A percentile compares a stretch with the other conserved stretches of the same genome.
Evolutionary conservation across 2,888 invertebrate species (phyloP).

Genomic region (Agrilus biguttatus): DNA sequence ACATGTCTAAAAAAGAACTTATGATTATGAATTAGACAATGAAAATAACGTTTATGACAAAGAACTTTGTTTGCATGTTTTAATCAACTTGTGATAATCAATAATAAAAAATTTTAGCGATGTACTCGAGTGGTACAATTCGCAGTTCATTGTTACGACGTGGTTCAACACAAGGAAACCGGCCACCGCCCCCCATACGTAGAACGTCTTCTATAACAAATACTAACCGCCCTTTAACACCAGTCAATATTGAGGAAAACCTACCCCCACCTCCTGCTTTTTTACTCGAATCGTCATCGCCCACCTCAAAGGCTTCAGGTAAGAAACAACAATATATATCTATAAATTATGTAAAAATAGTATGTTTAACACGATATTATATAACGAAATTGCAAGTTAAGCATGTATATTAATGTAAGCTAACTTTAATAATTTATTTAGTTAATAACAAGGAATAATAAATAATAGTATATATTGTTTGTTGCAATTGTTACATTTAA

Average conservation of each 20-base stretch:
- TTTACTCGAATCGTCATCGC: conserved; percentile 39
- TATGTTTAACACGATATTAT: too few species aligned
- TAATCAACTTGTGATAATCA: background rate
- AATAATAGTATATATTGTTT: too few species aligned
- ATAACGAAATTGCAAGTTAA: background rate
- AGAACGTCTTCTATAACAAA: conserved; percentile 56
- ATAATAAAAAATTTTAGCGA: conserved; percentile 12
- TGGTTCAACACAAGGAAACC: conserved; percentile 42
- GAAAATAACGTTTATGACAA: background rate
- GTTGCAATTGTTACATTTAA: too few species aligned
- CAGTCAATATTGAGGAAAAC: conserved; percentile 35
- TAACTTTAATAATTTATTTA: background rate
- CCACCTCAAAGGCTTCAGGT: conserved; percentile 1
- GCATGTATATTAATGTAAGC: background rate
- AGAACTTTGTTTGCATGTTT: background rate
- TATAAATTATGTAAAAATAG: too few species aligned
- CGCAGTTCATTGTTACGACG: conserved; percentile 37
- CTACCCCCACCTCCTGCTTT: conserved; percentile 69
- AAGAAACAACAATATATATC: background rate
- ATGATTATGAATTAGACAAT: too few species aligned
- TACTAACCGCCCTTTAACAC: conserved; percentile 20
- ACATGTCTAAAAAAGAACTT: background rate
- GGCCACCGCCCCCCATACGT: conserved; percentile 74
- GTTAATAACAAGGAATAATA: too few species aligned
- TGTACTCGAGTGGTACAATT: conserved; percentile 24